Base-by-base conservation (phyloP, 2,888 invertebrate species). In the Sabatieria punctata region DNA sequence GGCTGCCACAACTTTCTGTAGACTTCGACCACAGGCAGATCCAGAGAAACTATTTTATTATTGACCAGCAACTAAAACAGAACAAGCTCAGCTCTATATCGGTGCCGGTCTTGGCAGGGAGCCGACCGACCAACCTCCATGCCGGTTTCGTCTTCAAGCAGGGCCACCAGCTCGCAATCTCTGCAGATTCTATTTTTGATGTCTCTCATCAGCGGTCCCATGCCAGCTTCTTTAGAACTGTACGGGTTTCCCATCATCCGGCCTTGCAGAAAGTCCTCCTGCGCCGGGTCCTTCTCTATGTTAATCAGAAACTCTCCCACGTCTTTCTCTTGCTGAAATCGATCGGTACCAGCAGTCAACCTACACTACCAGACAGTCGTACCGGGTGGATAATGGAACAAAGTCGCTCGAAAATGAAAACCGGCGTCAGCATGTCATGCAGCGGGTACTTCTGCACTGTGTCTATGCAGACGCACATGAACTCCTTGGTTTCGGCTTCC, bases 161-260 rank as follows among this genome's bases (percentile, higher is more conserved):
- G 70, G 0, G 95, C 93, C n/a, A 97, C 88, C 49, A 97, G 73
- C 66, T 97, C 95, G 68, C 95, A 95, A 70, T 97, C 95, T 56
- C 58, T 50, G 41, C 51, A 52, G 18, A 95, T 95, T 71, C 95
- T 95, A 69, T 97, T 95, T 71, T 97, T 97, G 11, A 97, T 85
- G 66, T 97, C 91, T 35, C 95, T 75, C 95, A 97, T 95, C 13
- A 93, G 71, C 0, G 95, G 95, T 0, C 95, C 95, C 58, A 97
- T 75, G 6, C 91, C 93, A 0, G 83, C 79, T 65, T 95, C 95
- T 26, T 79, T 74, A 27, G 85, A 86, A 47, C 85, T 86, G 71
- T 95, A 97, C 0, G 95, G 95, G 72, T 95, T 97, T 43, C 93
- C 93, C 57, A 91, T 73, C 93, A 95, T 95, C 33, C 93, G 78